These are phyloP conservation scores for Lepidocolaptes lacrymiger DNA, from an alignment of 2,797 vertebrate species.

Conservation along the genomic window DNA sequence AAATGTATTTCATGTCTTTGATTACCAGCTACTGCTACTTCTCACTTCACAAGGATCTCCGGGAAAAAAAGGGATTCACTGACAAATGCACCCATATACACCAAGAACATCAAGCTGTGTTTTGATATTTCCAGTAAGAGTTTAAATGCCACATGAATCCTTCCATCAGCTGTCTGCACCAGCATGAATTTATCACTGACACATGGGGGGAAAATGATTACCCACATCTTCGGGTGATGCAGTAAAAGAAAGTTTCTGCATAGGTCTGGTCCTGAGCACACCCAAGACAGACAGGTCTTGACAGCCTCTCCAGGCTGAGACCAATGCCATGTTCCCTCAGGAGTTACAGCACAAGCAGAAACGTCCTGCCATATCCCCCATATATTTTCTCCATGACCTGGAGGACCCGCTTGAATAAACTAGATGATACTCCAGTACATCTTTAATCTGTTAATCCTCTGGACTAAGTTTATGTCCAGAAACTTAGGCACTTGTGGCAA, in stretches of 20 bases:
- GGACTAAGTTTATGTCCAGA: background rate
- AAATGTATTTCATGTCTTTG: background rate
- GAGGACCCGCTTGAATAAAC: background rate
- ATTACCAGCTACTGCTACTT: background rate
- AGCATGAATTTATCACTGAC: background rate
- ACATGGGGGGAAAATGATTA: rapidly evolving
- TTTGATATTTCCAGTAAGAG: background rate
- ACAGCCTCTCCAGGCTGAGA: background rate
- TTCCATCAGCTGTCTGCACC: background rate
- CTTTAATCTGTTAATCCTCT: background rate
- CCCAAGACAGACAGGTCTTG: background rate
- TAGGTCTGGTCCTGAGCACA: background rate
- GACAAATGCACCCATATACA: background rate
- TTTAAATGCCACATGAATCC: background rate
- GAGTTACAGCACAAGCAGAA: background rate
- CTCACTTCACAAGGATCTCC: background rate
- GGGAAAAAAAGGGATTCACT: background rate
- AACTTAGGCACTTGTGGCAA: background rate
- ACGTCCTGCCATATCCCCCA: background rate
- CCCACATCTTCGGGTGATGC: rapidly evolving
- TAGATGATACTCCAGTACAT: background rate
- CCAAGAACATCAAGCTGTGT: background rate
- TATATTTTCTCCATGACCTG: background rate
- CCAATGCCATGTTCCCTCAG: background rate
- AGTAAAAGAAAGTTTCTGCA: background rate